A percentile compares a stretch with the other conserved stretches of the same genome.
These are phyloP conservation scores for Neodon shergylaensis DNA, from an alignment of 2,113 vertebrate genomes.

Conservation along the genomic window DNA sequence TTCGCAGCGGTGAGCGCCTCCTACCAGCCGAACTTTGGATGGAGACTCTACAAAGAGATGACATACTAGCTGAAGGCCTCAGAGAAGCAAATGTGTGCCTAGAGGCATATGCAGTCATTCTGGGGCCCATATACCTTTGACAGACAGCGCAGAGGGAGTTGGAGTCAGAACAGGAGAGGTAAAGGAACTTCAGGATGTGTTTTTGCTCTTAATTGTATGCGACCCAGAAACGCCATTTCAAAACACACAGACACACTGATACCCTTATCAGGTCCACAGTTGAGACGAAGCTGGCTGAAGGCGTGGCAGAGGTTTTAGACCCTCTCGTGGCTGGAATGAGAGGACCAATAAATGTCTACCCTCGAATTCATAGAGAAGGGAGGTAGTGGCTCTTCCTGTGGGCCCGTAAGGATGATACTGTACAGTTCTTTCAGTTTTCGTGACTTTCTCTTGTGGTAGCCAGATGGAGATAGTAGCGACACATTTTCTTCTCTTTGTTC, in stretches of 20 bases:
- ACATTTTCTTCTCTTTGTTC: not conserved
- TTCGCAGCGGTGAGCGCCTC: slow-evolving; percentile 60
- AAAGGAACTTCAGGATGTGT: not conserved
- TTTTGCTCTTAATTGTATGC: not conserved
- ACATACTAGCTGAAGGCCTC: not conserved
- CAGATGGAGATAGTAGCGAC: not conserved
- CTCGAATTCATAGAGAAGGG: not conserved
- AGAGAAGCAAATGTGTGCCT: not conserved
- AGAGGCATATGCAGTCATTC: not conserved
- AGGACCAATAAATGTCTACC: not conserved
- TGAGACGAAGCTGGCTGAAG: not conserved
- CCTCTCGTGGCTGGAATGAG: not conserved
- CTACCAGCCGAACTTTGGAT: slow-evolving; percentile 39
- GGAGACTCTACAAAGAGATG: slow-evolving; percentile 9
- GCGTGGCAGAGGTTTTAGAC: not conserved
- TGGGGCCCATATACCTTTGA: not conserved
- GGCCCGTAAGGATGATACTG: not conserved
- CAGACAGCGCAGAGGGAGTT: not conserved
- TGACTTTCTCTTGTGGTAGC: not conserved
- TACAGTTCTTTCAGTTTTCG: not conserved
- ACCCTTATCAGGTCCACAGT: not conserved
- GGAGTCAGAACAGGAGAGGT: not conserved
- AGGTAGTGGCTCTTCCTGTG: not conserved
- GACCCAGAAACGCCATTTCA: not conserved
- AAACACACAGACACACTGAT: not conserved